A percentile compares a stretch with the other conserved stretches of the same genome.
These are phyloP conservation scores for Miichthys miiuy DNA, from an alignment of 2,797 vertebrate species.

Conservation along the genomic window DNA sequence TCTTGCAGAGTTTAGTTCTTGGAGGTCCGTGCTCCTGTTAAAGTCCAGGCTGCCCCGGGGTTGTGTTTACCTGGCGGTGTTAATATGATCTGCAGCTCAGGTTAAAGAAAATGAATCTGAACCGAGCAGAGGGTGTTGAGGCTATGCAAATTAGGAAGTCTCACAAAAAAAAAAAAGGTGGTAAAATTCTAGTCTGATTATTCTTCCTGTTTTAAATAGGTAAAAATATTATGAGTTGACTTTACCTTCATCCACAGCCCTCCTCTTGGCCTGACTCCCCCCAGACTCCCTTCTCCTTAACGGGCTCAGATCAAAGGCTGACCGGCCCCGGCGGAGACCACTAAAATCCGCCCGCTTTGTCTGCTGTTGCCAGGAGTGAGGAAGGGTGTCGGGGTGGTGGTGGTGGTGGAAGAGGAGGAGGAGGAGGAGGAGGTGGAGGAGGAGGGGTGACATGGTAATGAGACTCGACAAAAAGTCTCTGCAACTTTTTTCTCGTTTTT, in stretches of 20 bases:
- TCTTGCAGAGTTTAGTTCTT: conserved; percentile 21
- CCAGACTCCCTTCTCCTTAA: conserved; percentile 81
- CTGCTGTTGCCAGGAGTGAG: conserved; percentile 89
- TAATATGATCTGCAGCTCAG: neutral
- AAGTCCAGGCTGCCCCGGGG: conserved; percentile 6
- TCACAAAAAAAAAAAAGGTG: neutral
- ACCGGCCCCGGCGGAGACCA: conserved; percentile 78
- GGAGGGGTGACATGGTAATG: conserved; percentile 83
- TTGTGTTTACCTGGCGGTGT: conserved; percentile 18
- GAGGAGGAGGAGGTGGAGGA: neutral
- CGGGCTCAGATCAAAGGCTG: conserved; percentile 90
- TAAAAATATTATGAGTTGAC: conserved; percentile 43
- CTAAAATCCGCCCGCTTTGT: conserved; percentile 88
- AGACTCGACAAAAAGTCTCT: conserved; percentile 83
- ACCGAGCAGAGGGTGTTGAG: too few relatives aligned
- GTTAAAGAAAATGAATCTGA: neutral
- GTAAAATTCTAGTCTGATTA: neutral
- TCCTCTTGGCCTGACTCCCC: conserved; percentile 57
- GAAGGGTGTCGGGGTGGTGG: conserved; percentile 75
- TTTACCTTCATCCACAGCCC: conserved; percentile 64
- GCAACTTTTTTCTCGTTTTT: conserved; percentile 72
- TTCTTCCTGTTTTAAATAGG: neutral
- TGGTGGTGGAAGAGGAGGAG: conserved; percentile 16
- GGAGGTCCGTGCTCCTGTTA: neutral
- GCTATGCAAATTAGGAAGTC: neutral